Conservation (phyloP, 2,797 vertebrate species). For the Leptodactylus fallax region DNA sequence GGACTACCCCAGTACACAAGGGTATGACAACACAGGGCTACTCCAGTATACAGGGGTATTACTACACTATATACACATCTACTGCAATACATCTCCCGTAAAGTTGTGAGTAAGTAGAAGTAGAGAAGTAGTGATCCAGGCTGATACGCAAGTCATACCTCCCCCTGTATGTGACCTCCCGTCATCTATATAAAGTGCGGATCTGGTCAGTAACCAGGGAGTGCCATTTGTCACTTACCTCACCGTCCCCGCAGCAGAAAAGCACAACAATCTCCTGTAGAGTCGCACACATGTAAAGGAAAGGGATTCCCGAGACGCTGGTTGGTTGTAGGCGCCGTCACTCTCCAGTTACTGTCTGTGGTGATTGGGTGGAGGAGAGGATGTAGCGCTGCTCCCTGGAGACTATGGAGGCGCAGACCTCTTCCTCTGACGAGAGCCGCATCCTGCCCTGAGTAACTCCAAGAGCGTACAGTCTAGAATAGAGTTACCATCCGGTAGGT, state of each 20-base stretch:
- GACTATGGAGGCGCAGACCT: neutral
- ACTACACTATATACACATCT: neutral
- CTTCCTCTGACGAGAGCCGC: neutral
- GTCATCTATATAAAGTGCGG: neutral
- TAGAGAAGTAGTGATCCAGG: no score
- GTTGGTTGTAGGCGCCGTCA: neutral
- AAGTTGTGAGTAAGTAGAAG: no score
- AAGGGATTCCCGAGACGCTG: neutral
- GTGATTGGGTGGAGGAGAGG: neutral
- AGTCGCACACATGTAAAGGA: neutral
- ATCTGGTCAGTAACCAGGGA: neutral
- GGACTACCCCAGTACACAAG: neutral
- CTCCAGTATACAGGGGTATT: neutral
- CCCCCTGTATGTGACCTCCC: no score
- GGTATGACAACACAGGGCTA: neutral
- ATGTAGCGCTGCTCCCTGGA: neutral
- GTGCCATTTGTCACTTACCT: neutral
- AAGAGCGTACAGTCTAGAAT: no score
- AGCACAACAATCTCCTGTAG: neutral
- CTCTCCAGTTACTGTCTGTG: neutral
- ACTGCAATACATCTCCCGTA: no score
- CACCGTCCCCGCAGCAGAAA: neutral
- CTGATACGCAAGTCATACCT: no score
- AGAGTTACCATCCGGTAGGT: no score
- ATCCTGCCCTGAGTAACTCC: neutral